These are phyloP conservation scores for Microcebus tavaratra DNA, from an alignment of 2,113 vertebrate species.

Conservation along the genomic window DNA sequence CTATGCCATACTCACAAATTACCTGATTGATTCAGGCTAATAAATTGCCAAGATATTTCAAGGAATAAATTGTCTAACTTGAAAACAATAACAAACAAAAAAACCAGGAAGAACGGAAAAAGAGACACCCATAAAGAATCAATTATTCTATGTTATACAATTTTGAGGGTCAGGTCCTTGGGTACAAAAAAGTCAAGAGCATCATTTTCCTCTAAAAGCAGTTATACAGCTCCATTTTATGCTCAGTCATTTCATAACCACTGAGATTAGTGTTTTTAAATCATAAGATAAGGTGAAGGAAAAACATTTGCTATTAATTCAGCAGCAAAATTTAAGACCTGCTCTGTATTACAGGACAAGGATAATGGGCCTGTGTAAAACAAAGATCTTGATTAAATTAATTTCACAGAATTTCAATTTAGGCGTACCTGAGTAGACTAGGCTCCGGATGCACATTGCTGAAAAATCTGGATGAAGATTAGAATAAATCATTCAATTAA, in stretches of 20 bases:
- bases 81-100: background rate
- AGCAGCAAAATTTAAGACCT: background rate
- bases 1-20: background rate
- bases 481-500: background rate
- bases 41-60: slow-evolving; percentile 21
- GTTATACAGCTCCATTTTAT: background rate
- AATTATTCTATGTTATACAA: background rate
- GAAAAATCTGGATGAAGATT: background rate
- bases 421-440: background rate
- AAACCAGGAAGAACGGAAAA: background rate
- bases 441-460: background rate
- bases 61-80: background rate
- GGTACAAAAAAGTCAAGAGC: background rate
- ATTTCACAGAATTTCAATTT: background rate
- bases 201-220: slow-evolving; percentile 44
- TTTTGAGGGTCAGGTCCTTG: background rate
- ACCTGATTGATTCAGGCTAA: background rate
- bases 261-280: background rate
- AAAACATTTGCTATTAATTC: background rate
- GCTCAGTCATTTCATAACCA: slow-evolving; percentile 31
- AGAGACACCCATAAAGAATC: background rate
- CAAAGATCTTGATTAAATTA: background rate
- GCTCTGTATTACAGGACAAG: background rate
- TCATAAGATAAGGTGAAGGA: background rate
- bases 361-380: background rate